These are phyloP conservation scores for Candidula unifasciata DNA, from an alignment of 2,888 invertebrate genomes.

Conservation along the genomic window DNA sequence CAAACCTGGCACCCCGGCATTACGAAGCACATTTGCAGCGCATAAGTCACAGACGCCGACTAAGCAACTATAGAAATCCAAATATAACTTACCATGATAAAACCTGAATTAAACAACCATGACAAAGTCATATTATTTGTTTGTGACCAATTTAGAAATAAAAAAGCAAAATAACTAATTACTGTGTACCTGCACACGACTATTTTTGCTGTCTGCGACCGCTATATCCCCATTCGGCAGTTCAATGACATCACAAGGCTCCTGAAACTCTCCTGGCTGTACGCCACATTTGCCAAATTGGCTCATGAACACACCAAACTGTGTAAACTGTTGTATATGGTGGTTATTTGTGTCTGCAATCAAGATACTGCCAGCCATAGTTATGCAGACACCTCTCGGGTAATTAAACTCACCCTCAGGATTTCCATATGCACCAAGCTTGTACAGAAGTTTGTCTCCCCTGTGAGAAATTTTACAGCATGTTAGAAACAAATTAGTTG, in stretches of 20 bases:
- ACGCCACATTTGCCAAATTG: constrained; percentile 67
- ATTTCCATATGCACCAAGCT: constrained; percentile 65
- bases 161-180: neutral
- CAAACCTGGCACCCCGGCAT: too few relatives aligned
- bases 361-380: constrained; percentile 64
- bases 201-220: constrained; percentile 74
- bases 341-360: constrained; percentile 75
- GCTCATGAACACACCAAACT: constrained; percentile 66
- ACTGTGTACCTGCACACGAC: constrained; percentile 63
- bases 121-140: too few relatives aligned
- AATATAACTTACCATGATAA: too few relatives aligned
- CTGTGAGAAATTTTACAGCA: constrained; percentile 54
- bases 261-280: constrained; percentile 67
- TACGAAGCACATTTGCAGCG: too few relatives aligned
- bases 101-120: too few relatives aligned
- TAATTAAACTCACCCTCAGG: constrained; percentile 69
- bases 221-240: constrained; percentile 72
- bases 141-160: too few relatives aligned
- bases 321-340: constrained; percentile 70
- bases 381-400: constrained; percentile 69
- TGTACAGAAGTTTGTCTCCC: constrained; percentile 71
- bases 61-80: too few relatives aligned
- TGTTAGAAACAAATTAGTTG: too few relatives aligned
- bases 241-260: constrained; percentile 70
- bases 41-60: too few relatives aligned